Evolutionary conservation across 2,797 vertebrate species (phyloP), one percentile per base, ranked within the genome.

Genomic region (Halcyon chelicuti): DNA sequence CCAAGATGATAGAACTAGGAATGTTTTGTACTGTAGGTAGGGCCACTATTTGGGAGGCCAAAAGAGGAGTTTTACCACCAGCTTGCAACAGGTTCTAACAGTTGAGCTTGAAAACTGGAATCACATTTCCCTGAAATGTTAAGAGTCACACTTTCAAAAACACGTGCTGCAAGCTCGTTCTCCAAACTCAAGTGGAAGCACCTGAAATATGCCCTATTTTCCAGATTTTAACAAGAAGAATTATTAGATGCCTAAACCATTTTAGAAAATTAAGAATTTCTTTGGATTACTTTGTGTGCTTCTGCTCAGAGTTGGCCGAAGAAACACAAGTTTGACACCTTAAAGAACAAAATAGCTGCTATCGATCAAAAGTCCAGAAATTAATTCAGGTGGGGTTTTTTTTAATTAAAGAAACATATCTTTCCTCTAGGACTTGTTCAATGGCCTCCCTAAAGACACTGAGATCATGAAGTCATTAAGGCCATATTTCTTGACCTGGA

Each of bases 1-100:
- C 97, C 98, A 98, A 98, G 97, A 97, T 98, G 96, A 97, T 96
- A 98, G 97, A 97, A 97, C 92, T 87, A 97, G 94, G 96, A 97
- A 96, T 97, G 97, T 97, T 97, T 95, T 96, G 94, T 97, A 97
- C 83, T 96, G 93, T 94, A 97, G 97, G 97, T 86, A 97, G 97
- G 97, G 97, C 97, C 93, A 98, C 97, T 97, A 74, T 97, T 96
- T 98, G 96, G 96, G 96, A 97, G 97, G 96, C 97, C 97, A 97
- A 97, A 97, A 93, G 94, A 97, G 96, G 96, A 97, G 88, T 95
- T 96, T 96, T 97, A 97, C 96, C 96, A 97, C 86, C 90, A 97
- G 79, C 92, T 94, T 79, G 68, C 86, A 97, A 96, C 97, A 97
- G 95, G 95, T 97, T 93, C 95, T 91, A 82, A 98, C 97, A 97